Conservation (phyloP, 2,113 vertebrate genomes). For the Hemichromis elongatus region DNA sequence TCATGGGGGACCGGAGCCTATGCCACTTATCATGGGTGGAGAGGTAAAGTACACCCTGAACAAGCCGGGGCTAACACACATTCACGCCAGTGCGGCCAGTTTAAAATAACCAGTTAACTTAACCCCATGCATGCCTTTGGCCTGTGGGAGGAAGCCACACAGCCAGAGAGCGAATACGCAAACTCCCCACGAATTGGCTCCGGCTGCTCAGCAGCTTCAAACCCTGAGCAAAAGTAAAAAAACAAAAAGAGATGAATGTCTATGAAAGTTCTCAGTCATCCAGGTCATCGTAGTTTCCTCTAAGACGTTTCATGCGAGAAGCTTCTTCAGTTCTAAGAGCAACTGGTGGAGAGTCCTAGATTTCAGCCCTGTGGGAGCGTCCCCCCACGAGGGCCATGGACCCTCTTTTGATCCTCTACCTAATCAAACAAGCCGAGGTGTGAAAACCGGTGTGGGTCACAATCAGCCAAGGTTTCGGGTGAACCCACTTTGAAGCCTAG, state of each 20-base stretch:
- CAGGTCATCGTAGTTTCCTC: not conserved
- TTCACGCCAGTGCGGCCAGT: not conserved
- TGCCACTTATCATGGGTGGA: not conserved
- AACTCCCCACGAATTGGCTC: not conserved
- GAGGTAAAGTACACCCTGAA: rapidly evolving
- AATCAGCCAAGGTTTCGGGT: rapidly evolving
- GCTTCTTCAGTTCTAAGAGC: not conserved
- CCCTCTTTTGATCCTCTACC: not conserved
- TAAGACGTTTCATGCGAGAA: not conserved
- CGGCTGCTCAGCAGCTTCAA: not conserved
- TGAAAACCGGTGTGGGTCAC: not conserved
- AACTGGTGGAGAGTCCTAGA: not conserved
- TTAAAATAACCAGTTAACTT: not conserved
- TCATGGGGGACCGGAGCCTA: rapidly evolving
- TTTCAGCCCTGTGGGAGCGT: not conserved
- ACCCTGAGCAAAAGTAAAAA: not conserved
- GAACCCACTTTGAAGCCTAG: not conserved
- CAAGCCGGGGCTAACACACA: not conserved
- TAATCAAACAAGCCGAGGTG: not conserved
- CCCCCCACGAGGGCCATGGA: rapidly evolving
- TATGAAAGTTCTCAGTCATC: not conserved
- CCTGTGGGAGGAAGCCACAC: not conserved
- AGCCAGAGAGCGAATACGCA: not conserved
- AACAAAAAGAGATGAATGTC: not conserved
- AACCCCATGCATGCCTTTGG: not conserved